These are phyloP conservation scores for Ligdia adustata DNA, from an alignment of 2,888 invertebrate species.

Conservation along the genomic window DNA sequence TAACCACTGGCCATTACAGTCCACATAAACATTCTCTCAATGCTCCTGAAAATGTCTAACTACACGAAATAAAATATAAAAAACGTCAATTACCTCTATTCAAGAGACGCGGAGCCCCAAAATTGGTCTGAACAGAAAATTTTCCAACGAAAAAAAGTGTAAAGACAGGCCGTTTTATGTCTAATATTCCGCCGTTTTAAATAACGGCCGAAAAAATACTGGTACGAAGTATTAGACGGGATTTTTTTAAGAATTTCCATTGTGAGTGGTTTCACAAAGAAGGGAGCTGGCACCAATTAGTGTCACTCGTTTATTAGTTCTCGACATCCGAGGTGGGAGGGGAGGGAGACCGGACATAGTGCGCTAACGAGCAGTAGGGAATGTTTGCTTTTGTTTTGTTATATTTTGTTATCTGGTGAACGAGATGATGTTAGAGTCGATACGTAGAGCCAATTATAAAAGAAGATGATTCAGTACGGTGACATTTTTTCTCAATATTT, in stretches of 20 bases:
- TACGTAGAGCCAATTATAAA: no score
- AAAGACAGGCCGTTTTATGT: slow-evolving; percentile 43
- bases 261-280: slow-evolving; percentile 53
- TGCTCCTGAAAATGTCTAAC: slow-evolving; percentile 26
- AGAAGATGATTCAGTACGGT: no score
- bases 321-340: slow-evolving; percentile 39
- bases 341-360: slow-evolving; percentile 13
- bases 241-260: slow-evolving; percentile 56
- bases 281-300: slow-evolving; percentile 67
- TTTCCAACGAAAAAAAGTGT: slow-evolving; percentile 45
- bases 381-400: background rate
- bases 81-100: slow-evolving; percentile 42
- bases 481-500: no score
- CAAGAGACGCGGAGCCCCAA: slow-evolving; percentile 35
- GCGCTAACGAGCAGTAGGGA: slow-evolving; percentile 1
- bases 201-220: slow-evolving; percentile 57
- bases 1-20: slow-evolving; percentile 19
- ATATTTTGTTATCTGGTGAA: background rate
- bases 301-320: slow-evolving; percentile 74
- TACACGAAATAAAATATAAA: slow-evolving; percentile 22
- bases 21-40: slow-evolving; percentile 16
- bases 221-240: slow-evolving; percentile 44
- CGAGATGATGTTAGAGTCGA: background rate
- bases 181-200: slow-evolving; percentile 52
- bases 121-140: slow-evolving; percentile 48